Evolutionary conservation across 2,113 vertebrate genomes (phyloP), one percentile per base, ranked within the genome.

Genomic region (Glareola pratincola): DNA sequence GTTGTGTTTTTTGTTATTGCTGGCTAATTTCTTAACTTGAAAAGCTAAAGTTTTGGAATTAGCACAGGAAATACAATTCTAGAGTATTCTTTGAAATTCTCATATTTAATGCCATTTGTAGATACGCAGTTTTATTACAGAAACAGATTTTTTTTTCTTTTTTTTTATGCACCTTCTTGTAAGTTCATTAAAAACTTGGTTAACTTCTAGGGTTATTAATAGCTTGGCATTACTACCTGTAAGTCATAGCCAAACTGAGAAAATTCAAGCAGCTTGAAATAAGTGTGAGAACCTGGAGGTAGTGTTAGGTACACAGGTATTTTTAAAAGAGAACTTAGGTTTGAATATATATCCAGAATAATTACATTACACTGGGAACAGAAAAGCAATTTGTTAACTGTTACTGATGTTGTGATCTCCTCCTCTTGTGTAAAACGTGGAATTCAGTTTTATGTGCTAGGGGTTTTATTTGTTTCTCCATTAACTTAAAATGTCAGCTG

Each of bases 381-480:
- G 62, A 66, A 59, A 26, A 64, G 8, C 45, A 73, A 27, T 56
- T 68, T 63, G 32, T 45, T 60, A 54, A 37, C 36, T 51, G 26
- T 48, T 77, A 39, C 29, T 74, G 85, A 5, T 64, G 16, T 45
- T 0, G 0, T 39, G 27, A 32, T 77, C 9, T 5, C 13, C 6
- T 62, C 22, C 32, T 75, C 12, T 53, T 37, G 60, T 62, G 14
- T 39, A 69, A 79, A 86, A 34, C 50, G 32, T 69, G 34, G 45
- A 54, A 72, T 68, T 86, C 26, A 9, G 3, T 54, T 92, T 57
- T 50, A 18, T 69, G 11, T 95, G 85, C 32, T 47, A 10, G 51
- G 41, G 5, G 29, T 34, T 87, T 50, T 56, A 10, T 69, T 79
- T 90, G 10, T 82, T 80, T 48, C 37, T 69, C 88, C 26, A 22